Base-by-base conservation (phyloP, 1,140 invertebrate genomes). In the Dinoponera quadriceps region DNA sequence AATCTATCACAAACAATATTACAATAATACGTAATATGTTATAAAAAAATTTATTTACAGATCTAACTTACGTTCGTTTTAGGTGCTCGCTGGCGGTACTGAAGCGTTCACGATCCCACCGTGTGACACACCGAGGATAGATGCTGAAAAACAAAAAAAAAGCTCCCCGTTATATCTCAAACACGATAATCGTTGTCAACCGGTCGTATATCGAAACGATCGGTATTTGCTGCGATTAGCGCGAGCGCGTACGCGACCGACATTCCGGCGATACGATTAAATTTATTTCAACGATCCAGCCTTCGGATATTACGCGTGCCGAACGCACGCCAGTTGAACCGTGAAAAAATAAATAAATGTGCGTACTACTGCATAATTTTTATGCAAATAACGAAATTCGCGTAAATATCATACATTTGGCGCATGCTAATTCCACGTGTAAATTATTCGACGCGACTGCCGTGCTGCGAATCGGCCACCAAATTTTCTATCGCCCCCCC, bases 11-110 rank as follows among this genome's bases (percentile, higher is more conserved):
- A 7, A 7, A n/a, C n/a, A n/a, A n/a, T n/a, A n/a, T n/a, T n/a
- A n/a, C n/a, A n/a, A n/a, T n/a, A n/a, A n/a, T n/a, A n/a, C n/a
- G n/a, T n/a, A n/a, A n/a, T n/a, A n/a, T n/a, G n/a, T n/a, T n/a
- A n/a, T n/a, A n/a, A n/a, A n/a, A n/a, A n/a, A n/a, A 14, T 62
- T 49, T 49, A 20, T n/a, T 75, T 75, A 38, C 49, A 51, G 51
- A 66, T 77, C 18, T 29, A 77, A 78, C 75, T 78, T 78, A 78
- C 75, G 63, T 69, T 78, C n/a, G 33, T 3, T 80, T 51, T 78
- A 9, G 22, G 48, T 44, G 11, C 9, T 44, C 7, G 38, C 18
- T 57, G 51, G 25, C 27, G 48, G 20, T 25, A 77, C 33, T 38
- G 49, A 27, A 57, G 59, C 22, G 66, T 69, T 69, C 33, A 69